Percentiles rank a stretch among this genome's conserved stretches.
phyloP scores from a whole-genome alignment of 1,140 invertebrate species.

The Ganaspis sp. region DNA sequence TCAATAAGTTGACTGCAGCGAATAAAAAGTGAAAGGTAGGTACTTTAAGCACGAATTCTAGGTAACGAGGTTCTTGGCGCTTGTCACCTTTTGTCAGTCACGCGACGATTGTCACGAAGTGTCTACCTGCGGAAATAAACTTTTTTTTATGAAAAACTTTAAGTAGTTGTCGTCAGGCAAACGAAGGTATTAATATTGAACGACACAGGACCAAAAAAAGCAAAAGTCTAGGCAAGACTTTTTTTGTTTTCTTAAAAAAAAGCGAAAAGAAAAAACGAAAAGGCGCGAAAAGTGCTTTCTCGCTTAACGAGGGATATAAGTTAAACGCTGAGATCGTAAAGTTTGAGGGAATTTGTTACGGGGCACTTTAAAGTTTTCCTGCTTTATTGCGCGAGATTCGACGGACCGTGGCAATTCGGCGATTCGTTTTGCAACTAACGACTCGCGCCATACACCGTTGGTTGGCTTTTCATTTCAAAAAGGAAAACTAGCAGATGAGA shows the following conservation, averaged over 20 bases:
- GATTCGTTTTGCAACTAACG: conserved; percentile 27
- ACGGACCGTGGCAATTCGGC: not conserved
- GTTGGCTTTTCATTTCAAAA: conserved; percentile 2
- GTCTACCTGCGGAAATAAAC: conserved; percentile 14
- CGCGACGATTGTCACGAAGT: conserved; percentile 29
- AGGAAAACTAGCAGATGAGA: conserved; percentile 18
- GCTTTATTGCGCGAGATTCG: conserved; percentile 9
- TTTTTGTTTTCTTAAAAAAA: too few species aligned
- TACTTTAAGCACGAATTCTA: conserved; percentile 21
- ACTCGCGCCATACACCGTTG: conserved; percentile 4
- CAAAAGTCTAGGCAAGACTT: not conserved
- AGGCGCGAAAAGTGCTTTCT: conserved; percentile 55
- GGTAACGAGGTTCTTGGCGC: conserved; percentile 28
- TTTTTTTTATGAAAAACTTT: not conserved
- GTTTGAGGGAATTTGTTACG: conserved; percentile 45
- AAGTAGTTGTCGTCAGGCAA: conserved; percentile 1
- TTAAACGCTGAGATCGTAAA: conserved; percentile 54
- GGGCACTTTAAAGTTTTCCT: conserved; percentile 48
- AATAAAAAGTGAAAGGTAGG: conserved; percentile 29
- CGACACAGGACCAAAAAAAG: not conserved
- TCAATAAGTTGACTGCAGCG: conserved; percentile 25
- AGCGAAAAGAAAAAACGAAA: conserved; percentile 38
- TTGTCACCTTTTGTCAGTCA: conserved; percentile 22
- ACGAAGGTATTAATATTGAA: not conserved
- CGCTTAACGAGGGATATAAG: conserved; percentile 56